Conservation (phyloP, 2,888 invertebrate species). For the Ochropleura leucogaster region DNA sequence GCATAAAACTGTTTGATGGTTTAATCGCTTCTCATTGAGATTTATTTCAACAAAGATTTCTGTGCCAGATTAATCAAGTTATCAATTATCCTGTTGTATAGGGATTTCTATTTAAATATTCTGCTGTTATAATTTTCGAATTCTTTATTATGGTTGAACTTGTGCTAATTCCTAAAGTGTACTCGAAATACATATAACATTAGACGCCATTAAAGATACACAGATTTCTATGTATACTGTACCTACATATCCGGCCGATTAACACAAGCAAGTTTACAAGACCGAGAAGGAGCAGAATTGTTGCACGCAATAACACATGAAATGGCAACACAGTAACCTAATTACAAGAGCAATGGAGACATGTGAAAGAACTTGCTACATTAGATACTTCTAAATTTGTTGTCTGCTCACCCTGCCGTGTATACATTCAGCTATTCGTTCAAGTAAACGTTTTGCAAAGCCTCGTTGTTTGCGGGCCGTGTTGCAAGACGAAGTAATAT, state of each 20-base stretch:
- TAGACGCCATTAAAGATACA: background rate
- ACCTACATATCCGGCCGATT: conserved; percentile 2
- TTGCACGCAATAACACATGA: conserved; percentile 35
- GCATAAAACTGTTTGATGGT: conserved; percentile 9
- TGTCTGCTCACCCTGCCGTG: conserved; percentile 47
- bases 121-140: background rate
- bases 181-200: background rate
- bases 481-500: conserved; percentile 80
- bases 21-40: conserved; percentile 23
- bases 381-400: conserved; percentile 39
- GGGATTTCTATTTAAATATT: too few relatives aligned
- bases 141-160: background rate
- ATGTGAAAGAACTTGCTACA: conserved; percentile 18
- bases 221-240: background rate
- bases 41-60: background rate
- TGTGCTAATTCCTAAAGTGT: background rate
- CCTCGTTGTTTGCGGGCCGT: conserved; percentile 77
- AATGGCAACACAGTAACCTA: conserved; percentile 28
- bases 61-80: background rate
- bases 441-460: conserved; percentile 79
- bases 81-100: background rate
- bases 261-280: conserved; percentile 35
- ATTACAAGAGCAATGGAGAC: conserved; percentile 25
- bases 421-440: conserved; percentile 66
- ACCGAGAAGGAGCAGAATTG: conserved; percentile 20